Evolutionary conservation across 2,113 vertebrate genomes (phyloP).

Genomic region (Pangasianodon gigas): DNA sequence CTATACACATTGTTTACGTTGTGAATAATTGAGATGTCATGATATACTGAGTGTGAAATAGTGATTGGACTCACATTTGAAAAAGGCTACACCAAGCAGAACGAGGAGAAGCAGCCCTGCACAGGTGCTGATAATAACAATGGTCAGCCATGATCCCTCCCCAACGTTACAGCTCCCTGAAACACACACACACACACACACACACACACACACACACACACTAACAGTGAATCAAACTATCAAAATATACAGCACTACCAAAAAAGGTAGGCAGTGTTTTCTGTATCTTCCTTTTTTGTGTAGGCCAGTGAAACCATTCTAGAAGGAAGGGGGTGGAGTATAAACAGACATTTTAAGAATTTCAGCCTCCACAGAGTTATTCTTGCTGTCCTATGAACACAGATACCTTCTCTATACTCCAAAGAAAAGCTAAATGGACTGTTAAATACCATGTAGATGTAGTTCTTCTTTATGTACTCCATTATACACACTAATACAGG

Average conservation of each 20-base stretch:
- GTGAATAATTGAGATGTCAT: not conserved
- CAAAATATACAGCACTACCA: not conserved
- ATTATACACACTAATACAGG: not conserved
- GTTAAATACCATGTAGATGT: not conserved
- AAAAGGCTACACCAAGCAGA: not conserved
- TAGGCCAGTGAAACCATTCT: not conserved
- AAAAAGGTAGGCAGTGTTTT: not conserved
- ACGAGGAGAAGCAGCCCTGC: slow-evolving; percentile 17
- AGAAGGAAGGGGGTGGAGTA: not conserved
- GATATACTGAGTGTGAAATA: not conserved
- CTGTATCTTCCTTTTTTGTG: not conserved
- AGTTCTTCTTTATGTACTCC: not conserved
- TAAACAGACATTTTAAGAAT: not conserved
- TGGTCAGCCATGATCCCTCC: not conserved
- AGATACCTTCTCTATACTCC: not conserved
- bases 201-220: slow-evolving; percentile 8
- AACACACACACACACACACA: not conserved
- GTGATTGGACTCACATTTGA: slow-evolving; percentile 45
- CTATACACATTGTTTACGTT: not conserved
- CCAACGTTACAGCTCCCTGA: not conserved
- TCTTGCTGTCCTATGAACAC: not conserved
- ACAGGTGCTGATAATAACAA: not conserved
- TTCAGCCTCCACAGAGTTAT: not conserved
- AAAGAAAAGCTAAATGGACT: not conserved
- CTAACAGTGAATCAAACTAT: not conserved